Evolutionary conservation across 1,140 invertebrate species (phyloP), one percentile per base, ranked within the genome.

Genomic region (Globodera rostochiensis): DNA sequence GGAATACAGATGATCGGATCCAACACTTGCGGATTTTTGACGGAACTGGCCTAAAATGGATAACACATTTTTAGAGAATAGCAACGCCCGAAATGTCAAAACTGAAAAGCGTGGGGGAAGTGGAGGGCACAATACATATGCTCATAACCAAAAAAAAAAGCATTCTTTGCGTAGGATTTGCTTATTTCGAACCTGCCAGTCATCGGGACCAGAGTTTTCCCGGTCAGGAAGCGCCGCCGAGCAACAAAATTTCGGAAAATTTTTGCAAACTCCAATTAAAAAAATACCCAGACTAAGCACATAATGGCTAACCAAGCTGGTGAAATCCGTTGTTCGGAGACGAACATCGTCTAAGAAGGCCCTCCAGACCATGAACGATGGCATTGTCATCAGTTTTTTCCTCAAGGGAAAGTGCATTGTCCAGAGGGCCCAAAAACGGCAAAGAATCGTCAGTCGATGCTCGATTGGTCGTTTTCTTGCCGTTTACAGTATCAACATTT

Each of bases 301-400:
- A 36, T 36, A 36, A 36, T 36, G 36, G 36, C 36, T 36, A 36
- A 36, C 36, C 36, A 36, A 36, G 36, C 36, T 36, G 36, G 19
- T 15, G 57, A 19, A 64, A 64, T 19, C 57, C 57, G 57, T 64
- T 64, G 57, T 64, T 64, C 3, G 57, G 57, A 13, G 57, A 64
- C 57, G 57, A 64, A 64, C 57, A 64, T 6, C 57, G 57, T 64
- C 57, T 13, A 6, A 64, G 57, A 13, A 64, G 19, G 53, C 64
- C 74, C 6, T 57, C 53, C 25, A 75, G 74, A 15, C 74, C 64
- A 75, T 75, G 74, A 46, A 75, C 74, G 25, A 75, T 75, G 49
- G 57, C 57, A 74, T 53, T 53, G 57, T 53, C 49, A 74, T 50
- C n/a, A 36, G 47, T 36, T 25, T 74, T 25, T 74, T 74, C 47